Conservation (phyloP, 1,140 invertebrate species). For the Andrena cerasifolii region DNA sequence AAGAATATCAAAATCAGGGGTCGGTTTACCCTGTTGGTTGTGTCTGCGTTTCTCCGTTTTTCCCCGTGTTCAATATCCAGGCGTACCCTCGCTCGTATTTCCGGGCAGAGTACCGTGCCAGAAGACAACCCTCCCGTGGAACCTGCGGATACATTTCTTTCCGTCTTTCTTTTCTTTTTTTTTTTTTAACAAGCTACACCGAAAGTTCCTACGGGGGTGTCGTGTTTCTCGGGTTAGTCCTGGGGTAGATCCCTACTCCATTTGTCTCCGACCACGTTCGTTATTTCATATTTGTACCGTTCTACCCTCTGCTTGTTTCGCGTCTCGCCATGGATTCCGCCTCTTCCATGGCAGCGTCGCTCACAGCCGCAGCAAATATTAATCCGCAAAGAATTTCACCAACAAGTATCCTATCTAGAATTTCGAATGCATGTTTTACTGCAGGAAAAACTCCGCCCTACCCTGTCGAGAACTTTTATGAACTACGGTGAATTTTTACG, state of each 20-base stretch:
- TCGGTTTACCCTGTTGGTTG: background rate
- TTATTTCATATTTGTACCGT: conserved; percentile 54
- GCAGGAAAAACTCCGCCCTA: too few species aligned
- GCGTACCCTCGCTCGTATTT: conserved; percentile 15
- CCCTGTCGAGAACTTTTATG: too few species aligned
- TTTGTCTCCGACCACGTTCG: conserved; percentile 48
- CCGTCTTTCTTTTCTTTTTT: too few species aligned
- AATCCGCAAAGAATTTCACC: conserved; percentile 58
- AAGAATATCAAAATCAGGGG: conserved; percentile 23
- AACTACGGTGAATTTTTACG: too few species aligned
- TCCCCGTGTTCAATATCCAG: conserved; percentile 25
- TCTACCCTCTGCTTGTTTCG: background rate
- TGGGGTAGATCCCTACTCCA: conserved; percentile 20
- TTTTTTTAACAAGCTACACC: background rate
- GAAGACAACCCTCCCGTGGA: background rate
- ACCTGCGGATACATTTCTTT: conserved; percentile 7
- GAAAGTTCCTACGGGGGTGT: conserved; percentile 17
- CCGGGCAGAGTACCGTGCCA: background rate
- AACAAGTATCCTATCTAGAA: too few species aligned
- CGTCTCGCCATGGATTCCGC: background rate
- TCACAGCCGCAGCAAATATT: conserved; percentile 54
- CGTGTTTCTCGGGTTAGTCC: conserved; percentile 29
- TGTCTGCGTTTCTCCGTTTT: conserved; percentile 13
- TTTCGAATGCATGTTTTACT: too few species aligned
- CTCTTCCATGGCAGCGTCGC: background rate